These are phyloP conservation scores for Gorsachius goisagi DNA, from an alignment of 2,113 vertebrate genomes.

Conservation along the genomic window DNA sequence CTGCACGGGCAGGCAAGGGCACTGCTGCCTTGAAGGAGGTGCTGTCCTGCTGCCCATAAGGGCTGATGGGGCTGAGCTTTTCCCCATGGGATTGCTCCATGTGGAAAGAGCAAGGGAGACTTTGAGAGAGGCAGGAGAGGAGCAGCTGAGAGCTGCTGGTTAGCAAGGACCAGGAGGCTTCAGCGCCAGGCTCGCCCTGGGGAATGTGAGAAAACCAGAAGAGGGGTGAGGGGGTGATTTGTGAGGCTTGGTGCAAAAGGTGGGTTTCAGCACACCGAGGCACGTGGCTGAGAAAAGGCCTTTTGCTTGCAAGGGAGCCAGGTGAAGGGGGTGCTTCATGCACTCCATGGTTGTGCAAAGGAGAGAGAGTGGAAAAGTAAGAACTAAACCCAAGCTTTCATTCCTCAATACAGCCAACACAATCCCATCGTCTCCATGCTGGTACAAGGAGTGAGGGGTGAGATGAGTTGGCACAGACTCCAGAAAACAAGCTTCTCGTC, in stretches of 20 bases:
- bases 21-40: background rate
- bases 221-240: background rate
- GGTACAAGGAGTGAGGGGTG: background rate
- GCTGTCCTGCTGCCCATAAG: rapidly evolving
- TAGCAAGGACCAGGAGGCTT: background rate
- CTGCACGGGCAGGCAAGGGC: background rate
- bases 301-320: background rate
- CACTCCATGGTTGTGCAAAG: background rate
- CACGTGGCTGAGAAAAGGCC: background rate
- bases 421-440: background rate
- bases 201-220: rapidly evolving
- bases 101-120: background rate
- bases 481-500: background rate
- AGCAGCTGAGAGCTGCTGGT: background rate
- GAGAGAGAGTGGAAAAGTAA: background rate
- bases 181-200: background rate
- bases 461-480: too few species aligned
- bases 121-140: background rate
- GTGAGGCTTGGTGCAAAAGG: background rate
- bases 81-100: background rate
- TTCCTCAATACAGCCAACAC: rapidly evolving
- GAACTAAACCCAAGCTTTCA: background rate
- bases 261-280: rapidly evolving
- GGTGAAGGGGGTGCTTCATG: background rate
- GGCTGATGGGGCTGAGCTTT: background rate